These are phyloP conservation scores for Apocrypta bakeri DNA, from an alignment of 1,140 invertebrate genomes.

Conservation along the genomic window DNA sequence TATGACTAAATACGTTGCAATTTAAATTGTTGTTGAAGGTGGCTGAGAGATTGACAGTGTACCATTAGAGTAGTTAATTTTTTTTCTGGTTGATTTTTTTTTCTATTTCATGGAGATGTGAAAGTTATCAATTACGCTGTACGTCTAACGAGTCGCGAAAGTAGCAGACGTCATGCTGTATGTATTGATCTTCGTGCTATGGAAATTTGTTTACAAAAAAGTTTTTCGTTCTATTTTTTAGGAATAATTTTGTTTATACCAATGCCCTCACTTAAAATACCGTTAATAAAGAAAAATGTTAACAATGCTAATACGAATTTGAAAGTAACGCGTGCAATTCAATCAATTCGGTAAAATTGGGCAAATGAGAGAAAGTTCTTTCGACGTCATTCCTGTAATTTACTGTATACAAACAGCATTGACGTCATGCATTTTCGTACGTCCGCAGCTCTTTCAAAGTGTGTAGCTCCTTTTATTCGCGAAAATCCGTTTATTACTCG, in stretches of 20 bases:
- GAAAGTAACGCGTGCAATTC: no score
- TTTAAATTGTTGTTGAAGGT: conserved; percentile 8
- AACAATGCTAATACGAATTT: no score
- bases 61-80: neutral
- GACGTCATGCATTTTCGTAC: neutral
- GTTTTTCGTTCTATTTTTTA: neutral
- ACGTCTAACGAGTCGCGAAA: neutral
- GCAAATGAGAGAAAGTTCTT: neutral
- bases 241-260: neutral
- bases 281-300: no score
- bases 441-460: no score
- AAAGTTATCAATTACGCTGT: conserved; percentile 4
- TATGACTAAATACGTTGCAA: neutral
- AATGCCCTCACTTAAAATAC: neutral
- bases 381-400: neutral
- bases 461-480: neutral
- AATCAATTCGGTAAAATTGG: neutral
- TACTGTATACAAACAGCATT: neutral
- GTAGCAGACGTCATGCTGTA: neutral
- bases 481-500: neutral
- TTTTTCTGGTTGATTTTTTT: neutral
- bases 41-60: neutral
- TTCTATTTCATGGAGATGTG: neutral
- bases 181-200: neutral
- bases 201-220: neutral